phyloP scores from a whole-genome alignment of 2,113 vertebrate species.

The Capricornis sumatraensis region DNA sequence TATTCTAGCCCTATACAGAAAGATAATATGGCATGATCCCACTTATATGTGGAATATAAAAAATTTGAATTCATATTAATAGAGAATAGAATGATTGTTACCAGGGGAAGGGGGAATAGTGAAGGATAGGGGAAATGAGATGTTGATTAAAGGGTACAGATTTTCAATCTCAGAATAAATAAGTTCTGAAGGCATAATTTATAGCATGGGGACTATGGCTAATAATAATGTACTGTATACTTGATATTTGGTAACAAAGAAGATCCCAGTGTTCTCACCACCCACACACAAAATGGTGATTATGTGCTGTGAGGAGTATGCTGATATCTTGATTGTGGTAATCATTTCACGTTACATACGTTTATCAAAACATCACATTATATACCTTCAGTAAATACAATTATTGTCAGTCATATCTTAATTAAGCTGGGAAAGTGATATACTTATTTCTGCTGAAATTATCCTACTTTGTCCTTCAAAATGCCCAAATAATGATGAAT shows the following conservation, averaged over 20 bases:
- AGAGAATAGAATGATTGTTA: background rate
- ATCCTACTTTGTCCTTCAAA: background rate
- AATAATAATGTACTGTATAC: background rate
- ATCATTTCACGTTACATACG: background rate
- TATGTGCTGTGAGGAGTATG: background rate
- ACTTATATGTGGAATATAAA: background rate
- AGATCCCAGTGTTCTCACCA: background rate
- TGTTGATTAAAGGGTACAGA: background rate
- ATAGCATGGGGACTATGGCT: background rate
- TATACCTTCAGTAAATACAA: background rate
- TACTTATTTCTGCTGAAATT: background rate
- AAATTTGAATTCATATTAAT: background rate
- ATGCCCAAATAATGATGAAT: background rate
- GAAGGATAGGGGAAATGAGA: background rate
- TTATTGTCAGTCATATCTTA: background rate
- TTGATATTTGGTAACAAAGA: background rate
- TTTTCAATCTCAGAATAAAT: background rate
- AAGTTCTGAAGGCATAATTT: background rate
- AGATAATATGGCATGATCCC: background rate
- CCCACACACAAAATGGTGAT: background rate
- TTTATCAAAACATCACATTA: background rate
- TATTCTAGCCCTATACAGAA: background rate
- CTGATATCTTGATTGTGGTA: background rate
- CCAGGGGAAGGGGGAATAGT: no score
- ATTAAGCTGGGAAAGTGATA: background rate